Conservation (phyloP, 2,888 invertebrate genomes). For the Phalera bucephala region DNA sequence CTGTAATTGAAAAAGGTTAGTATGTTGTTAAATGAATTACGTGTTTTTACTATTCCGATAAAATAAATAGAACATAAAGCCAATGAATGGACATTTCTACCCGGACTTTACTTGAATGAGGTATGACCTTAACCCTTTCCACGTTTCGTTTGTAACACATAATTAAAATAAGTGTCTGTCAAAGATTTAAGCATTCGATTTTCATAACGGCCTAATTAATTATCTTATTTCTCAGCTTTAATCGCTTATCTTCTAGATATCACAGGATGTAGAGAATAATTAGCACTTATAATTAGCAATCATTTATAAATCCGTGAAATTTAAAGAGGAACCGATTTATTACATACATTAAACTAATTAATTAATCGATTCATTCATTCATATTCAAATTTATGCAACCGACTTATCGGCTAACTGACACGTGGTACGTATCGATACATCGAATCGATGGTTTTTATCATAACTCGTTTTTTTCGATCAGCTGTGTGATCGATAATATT, state of each 20-base stretch:
- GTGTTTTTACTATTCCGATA: conserved; percentile 6
- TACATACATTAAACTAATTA: conserved; percentile 29
- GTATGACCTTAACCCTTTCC: conserved; percentile 32
- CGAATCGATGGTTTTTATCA: conserved; percentile 38
- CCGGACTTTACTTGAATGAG: conserved; percentile 20
- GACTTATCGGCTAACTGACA: conserved; percentile 52
- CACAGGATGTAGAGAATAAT: conserved; percentile 11
- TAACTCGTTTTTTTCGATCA: conserved; percentile 35
- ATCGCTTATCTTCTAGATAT: conserved; percentile 1
- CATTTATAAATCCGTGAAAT: conserved; percentile 15
- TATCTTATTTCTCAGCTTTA: not conserved
- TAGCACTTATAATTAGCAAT: conserved; percentile 18
- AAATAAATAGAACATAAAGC: conserved; percentile 7
- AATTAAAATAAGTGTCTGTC: too few relatives aligned
- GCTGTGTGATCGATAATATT: conserved; percentile 42
- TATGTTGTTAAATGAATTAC: conserved; percentile 39
- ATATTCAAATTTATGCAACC: conserved; percentile 54
- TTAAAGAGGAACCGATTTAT: conserved; percentile 14
- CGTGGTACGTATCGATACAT: conserved; percentile 33
- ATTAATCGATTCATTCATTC: conserved; percentile 44
- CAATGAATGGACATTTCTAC: conserved; percentile 5
- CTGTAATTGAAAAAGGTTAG: conserved; percentile 57
- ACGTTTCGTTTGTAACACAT: not conserved
- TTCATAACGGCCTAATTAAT: not conserved
- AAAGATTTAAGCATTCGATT: too few relatives aligned